A percentile compares a stretch with the other conserved stretches of the same genome.
Conservation (phyloP, 2,888 invertebrate genomes). For the Chalcis sispes region DNA sequence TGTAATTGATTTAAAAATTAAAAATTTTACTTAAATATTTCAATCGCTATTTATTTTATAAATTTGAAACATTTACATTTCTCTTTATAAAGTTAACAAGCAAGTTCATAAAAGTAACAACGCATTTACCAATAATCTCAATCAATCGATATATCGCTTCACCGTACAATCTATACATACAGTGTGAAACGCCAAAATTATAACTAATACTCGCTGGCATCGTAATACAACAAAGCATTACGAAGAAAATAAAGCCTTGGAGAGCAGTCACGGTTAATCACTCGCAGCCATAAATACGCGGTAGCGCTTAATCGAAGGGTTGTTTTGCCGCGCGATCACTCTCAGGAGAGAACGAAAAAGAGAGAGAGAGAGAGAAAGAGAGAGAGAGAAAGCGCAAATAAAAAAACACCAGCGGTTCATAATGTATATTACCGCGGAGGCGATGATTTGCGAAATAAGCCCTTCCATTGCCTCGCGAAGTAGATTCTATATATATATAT, state of each 20-base stretch:
- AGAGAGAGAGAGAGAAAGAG: neutral
- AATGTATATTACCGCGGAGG: slow-evolving; percentile 63
- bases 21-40: too few species aligned
- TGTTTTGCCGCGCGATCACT: neutral
- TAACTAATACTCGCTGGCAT: too few species aligned
- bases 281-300: neutral
- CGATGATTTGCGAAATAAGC: slow-evolving; percentile 74
- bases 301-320: slow-evolving; percentile 39
- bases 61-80: too few species aligned
- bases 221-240: too few species aligned
- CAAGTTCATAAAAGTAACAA: too few species aligned
- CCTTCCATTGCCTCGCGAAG: slow-evolving; percentile 63
- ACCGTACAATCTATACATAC: too few species aligned
- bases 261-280: slow-evolving; percentile 3
- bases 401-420: slow-evolving; percentile 8
- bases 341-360: slow-evolving; percentile 15
- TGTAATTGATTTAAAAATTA: too few species aligned
- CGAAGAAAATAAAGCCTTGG: neutral
- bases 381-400: neutral
- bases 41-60: too few species aligned
- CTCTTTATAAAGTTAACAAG: too few species aligned
- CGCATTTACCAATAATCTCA: too few species aligned
- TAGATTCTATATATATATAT: slow-evolving; percentile 51
- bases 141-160: neutral
- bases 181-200: too few species aligned